phyloP scores from a whole-genome alignment of 2,888 invertebrate species.

The Tridacna crocea region DNA sequence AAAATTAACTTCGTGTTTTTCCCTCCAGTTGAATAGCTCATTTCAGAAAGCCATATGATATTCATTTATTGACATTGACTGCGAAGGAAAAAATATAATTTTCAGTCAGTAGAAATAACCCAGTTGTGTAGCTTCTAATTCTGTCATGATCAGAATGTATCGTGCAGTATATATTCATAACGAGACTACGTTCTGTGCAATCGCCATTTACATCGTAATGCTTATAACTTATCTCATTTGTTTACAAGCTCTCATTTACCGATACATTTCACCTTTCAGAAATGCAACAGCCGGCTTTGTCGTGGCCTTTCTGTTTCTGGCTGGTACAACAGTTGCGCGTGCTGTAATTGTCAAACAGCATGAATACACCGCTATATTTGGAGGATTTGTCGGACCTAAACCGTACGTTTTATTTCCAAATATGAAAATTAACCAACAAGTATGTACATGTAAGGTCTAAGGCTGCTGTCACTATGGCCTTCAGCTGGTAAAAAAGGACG shows the following conservation, averaged over 20 bases:
- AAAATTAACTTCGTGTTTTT: no score
- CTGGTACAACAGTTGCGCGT: background rate
- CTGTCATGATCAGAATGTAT: background rate
- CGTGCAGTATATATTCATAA: no score
- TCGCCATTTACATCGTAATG: background rate
- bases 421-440: background rate
- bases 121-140: no score
- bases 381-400: constrained; percentile 1
- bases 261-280: background rate
- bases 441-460: no score
- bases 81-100: no score
- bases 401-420: background rate
- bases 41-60: no score
- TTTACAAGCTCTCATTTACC: background rate
- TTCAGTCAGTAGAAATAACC: no score
- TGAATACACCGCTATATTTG: constrained; percentile 12
- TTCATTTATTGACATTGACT: no score
- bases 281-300: background rate
- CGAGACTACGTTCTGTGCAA: no score
- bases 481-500: no score
- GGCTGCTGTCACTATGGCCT: no score
- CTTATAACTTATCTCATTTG: background rate
- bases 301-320: background rate
- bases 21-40: no score
- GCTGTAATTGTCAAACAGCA: background rate